These are phyloP conservation scores for Neelides folsomi DNA, from an alignment of 2,888 invertebrate species.

Conservation along the genomic window DNA sequence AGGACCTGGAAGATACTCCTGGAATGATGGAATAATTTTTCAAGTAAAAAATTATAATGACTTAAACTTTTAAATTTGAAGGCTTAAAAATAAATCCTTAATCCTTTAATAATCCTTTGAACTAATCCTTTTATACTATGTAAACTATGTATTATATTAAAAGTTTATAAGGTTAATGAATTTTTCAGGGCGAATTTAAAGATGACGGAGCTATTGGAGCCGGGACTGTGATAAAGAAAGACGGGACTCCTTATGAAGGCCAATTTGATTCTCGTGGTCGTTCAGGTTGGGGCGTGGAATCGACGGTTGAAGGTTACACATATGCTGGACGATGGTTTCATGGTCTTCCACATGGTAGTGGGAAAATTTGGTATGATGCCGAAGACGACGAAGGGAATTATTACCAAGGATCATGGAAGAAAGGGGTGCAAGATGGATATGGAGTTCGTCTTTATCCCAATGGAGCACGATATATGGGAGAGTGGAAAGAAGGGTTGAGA, in stretches of 20 bases:
- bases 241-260: slow-evolving; percentile 22
- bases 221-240: too few species aligned
- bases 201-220: slow-evolving; percentile 6
- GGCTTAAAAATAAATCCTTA: too few species aligned
- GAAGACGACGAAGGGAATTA: slow-evolving; percentile 19
- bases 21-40: slow-evolving; percentile 26
- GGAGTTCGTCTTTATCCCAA: slow-evolving; percentile 10
- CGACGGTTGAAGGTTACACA: slow-evolving; percentile 15
- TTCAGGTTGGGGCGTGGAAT: slow-evolving; percentile 22
- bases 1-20: slow-evolving; percentile 25
- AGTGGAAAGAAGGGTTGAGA: slow-evolving; percentile 18
- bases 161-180: too few species aligned
- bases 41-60: slow-evolving; percentile 14
- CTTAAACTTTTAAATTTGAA: too few species aligned
- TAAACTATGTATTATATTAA: too few species aligned
- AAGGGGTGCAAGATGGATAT: slow-evolving; percentile 21
- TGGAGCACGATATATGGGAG: slow-evolving; percentile 20
- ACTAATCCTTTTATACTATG: too few species aligned
- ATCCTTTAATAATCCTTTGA: too few species aligned
- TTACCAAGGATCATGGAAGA: slow-evolving; percentile 24
- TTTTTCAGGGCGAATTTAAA: slow-evolving; percentile 21
- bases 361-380: slow-evolving; percentile 30
- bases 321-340: slow-evolving; percentile 18
- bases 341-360: slow-evolving; percentile 26
- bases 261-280: slow-evolving; percentile 20